Evolutionary conservation across 1,140 invertebrate species (phyloP).

Genomic region (Pachyrhynchus sulphureomaculatus): DNA sequence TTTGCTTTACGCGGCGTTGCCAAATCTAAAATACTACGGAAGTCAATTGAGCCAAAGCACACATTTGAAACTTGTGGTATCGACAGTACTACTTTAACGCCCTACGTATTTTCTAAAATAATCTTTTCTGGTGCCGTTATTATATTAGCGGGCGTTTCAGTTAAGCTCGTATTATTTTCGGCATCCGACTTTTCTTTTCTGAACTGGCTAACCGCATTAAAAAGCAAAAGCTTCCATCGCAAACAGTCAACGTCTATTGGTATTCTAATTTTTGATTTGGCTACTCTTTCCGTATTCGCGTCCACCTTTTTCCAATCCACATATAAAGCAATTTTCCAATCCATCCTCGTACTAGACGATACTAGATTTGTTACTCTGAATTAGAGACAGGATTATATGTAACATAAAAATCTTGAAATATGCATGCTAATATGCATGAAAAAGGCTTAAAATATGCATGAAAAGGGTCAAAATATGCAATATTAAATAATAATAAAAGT

Average conservation of each 20-base stretch:
- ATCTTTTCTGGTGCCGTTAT: constrained; percentile 47
- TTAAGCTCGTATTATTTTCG: constrained; percentile 27
- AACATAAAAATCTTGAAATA: too few species aligned
- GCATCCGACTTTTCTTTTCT: constrained; percentile 48
- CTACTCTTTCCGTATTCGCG: constrained; percentile 70
- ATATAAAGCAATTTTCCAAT: constrained; percentile 61
- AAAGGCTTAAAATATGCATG: too few species aligned
- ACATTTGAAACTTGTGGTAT: too few species aligned
- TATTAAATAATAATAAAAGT: too few species aligned
- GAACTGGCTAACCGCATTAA: constrained; percentile 60
- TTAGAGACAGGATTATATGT: too few species aligned
- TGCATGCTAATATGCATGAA: too few species aligned
- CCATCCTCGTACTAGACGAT: constrained; percentile 59
- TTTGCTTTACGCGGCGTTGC: too few species aligned
- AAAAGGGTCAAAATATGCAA: too few species aligned
- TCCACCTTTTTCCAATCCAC: constrained; percentile 86
- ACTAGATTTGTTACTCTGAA: too few species aligned
- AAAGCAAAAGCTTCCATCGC: constrained; percentile 87
- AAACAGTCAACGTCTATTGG: constrained; percentile 85
- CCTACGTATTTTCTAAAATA: constrained; percentile 53
- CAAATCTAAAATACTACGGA: too few species aligned
- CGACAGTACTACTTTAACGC: too few species aligned
- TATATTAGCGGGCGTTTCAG: constrained; percentile 45
- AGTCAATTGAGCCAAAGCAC: too few species aligned
- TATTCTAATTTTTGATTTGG: constrained; percentile 69